Percentiles rank a stretch among this genome's conserved stretches.
These are phyloP conservation scores for Lycaena phlaeas DNA, from an alignment of 2,888 invertebrate species.

Conservation along the genomic window DNA sequence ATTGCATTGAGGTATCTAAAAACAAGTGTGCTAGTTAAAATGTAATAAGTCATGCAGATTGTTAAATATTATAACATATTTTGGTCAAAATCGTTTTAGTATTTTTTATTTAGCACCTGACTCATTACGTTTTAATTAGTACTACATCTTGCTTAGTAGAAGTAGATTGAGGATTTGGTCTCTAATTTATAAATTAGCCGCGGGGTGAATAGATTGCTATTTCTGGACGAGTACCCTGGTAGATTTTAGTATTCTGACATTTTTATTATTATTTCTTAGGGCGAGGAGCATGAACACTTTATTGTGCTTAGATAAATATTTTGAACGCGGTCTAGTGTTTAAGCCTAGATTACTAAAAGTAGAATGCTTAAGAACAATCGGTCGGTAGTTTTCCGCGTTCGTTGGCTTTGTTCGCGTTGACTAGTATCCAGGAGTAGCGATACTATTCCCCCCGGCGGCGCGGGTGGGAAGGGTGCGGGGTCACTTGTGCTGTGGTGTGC, in stretches of 20 bases:
- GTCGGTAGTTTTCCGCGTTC: no score
- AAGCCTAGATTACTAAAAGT: no score
- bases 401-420: no score
- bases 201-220: constrained; percentile 37
- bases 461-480: constrained; percentile 6
- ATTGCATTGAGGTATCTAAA: constrained; percentile 39
- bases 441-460: constrained; percentile 5
- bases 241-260: constrained; percentile 9
- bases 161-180: constrained; percentile 31
- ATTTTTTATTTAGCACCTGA: constrained; percentile 31
- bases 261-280: no score
- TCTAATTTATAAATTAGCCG: constrained; percentile 6
- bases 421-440: constrained; percentile 8
- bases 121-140: constrained; percentile 58
- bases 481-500: constrained; percentile 60
- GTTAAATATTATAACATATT: constrained; percentile 24
- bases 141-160: constrained; percentile 36
- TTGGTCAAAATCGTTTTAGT: constrained; percentile 29
- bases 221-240: constrained; percentile 18
- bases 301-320: no score
- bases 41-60: constrained; percentile 45
- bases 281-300: no score
- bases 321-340: no score
- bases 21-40: constrained; percentile 64
- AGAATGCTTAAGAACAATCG: no score